A percentile compares a stretch with the other conserved stretches of the same genome.
phyloP scores from a whole-genome alignment of 2,797 vertebrate species.

The Anableps anableps region DNA sequence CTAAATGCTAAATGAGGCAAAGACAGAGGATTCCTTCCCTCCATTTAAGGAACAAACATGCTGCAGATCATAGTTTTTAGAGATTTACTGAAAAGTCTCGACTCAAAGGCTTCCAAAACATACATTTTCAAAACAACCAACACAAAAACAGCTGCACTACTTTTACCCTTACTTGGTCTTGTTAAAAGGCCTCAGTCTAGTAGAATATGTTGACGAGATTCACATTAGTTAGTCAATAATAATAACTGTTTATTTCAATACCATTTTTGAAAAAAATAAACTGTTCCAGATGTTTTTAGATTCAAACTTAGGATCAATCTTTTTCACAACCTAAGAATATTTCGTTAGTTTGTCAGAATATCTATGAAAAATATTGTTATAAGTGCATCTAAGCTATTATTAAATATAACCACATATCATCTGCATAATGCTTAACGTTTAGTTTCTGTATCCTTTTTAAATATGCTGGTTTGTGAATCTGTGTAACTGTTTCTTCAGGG shows the following conservation, averaged over 20 bases:
- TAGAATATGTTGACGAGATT: not conserved
- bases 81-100: too few species aligned
- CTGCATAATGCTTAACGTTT: not conserved
- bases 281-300: not conserved
- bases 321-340: not conserved
- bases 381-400: not conserved
- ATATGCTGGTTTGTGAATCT: not conserved
- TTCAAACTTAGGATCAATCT: not conserved
- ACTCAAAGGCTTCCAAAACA: too few species aligned
- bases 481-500: not conserved
- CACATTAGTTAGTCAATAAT: not conserved
- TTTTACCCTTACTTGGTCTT: too few species aligned
- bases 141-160: too few species aligned
- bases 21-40: too few species aligned
- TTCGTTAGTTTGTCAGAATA: not conserved
- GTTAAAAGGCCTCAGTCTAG: too few species aligned
- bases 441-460: not conserved
- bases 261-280: not conserved
- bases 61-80: too few species aligned
- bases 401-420: slow-evolving; percentile 9
- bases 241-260: not conserved
- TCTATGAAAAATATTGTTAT: not conserved
- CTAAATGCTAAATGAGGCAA: too few species aligned
- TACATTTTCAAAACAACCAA: too few species aligned
- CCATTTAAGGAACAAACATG: too few species aligned